phyloP scores from a whole-genome alignment of 2,797 vertebrate genomes.

The Urophycis tenuis region DNA sequence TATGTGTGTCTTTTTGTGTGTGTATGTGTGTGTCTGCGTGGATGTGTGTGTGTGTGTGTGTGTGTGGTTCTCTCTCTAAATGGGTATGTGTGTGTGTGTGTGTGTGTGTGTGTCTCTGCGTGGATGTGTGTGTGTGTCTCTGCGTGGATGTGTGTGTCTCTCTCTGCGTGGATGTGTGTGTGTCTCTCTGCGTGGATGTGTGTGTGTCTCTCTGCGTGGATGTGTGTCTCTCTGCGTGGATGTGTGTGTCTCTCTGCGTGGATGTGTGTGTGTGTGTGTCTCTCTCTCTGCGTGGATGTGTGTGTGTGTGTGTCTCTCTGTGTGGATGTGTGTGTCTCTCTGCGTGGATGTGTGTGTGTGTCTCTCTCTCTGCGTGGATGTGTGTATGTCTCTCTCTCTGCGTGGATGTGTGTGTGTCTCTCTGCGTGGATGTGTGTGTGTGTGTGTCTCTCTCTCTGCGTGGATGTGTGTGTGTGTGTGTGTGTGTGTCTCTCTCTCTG shows the following conservation, averaged over 20 bases:
- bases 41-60: not conserved
- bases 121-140: not conserved
- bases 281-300: not conserved
- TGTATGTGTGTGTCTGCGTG: conserved; percentile 5
- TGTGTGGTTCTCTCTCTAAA: not conserved
- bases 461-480: not conserved
- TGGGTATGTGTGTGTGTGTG: not conserved
- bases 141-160: not conserved
- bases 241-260: not conserved
- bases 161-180: not conserved
- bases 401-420: not conserved
- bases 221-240: not conserved
- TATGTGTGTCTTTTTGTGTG: too few relatives aligned
- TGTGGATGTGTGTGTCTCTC: conserved; percentile 5
- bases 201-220: not conserved
- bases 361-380: not conserved
- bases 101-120: conserved; percentile 6
- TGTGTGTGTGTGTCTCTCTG: too few relatives aligned
- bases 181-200: not conserved
- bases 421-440: not conserved
- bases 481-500: not conserved
- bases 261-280: not conserved
- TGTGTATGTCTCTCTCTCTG: too few relatives aligned
- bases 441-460: too few relatives aligned
- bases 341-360: not conserved